These are phyloP conservation scores for Protomyctophum bolini DNA, from an alignment of 2,113 vertebrate genomes.

Conservation along the genomic window DNA sequence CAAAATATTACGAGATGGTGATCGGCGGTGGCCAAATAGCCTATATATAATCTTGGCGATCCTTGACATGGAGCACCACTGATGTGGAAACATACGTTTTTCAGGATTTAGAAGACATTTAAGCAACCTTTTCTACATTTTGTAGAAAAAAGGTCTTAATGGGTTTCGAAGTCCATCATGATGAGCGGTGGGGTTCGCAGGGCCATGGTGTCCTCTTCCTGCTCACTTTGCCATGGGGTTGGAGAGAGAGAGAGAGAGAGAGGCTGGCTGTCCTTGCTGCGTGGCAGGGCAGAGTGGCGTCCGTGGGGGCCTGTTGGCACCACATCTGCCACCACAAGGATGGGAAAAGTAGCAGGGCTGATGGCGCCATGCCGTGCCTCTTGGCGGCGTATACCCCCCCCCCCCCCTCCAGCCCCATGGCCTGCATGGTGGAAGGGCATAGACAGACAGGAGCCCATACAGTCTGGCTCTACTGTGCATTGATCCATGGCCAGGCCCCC, in stretches of 20 bases:
- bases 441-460: conserved; percentile 36
- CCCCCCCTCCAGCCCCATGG: conserved; percentile 43
- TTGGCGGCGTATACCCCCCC: conserved; percentile 49
- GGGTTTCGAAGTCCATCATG: no score
- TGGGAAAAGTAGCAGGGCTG: conserved; percentile 66
- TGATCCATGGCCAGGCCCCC: conserved; percentile 71
- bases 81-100: no score
- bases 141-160: no score
- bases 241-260: conserved; percentile 13
- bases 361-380: conserved; percentile 56
- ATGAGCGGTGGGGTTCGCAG: no score
- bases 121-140: no score
- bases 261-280: conserved; percentile 66
- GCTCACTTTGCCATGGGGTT: no score
- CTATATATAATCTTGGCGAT: no score
- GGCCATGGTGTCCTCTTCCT: no score
- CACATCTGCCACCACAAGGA: conserved; percentile 69
- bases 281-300: conserved; percentile 61
- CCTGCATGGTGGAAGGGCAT: conserved; percentile 60
- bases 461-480: conserved; percentile 55
- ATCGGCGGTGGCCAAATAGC: no score
- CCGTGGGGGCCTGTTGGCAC: conserved; percentile 57
- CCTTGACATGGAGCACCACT: no score
- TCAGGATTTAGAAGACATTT: no score
- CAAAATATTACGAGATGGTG: no score